Base-by-base conservation (phyloP, 2,797 vertebrate species). In the Enteromius mattozi region DNA sequence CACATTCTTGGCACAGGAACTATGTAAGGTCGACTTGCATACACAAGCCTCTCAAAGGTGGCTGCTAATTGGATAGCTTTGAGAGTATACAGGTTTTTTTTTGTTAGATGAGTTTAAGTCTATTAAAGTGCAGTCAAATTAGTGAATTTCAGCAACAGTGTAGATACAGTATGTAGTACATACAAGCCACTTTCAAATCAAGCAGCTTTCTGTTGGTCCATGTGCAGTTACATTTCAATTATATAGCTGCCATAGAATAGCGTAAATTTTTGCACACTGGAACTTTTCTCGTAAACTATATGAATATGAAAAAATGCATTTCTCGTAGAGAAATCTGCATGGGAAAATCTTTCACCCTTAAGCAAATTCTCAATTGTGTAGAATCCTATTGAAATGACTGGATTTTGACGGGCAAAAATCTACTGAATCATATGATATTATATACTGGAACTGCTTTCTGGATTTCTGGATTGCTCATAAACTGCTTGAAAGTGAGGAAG, bases 1-100 rank as follows among this genome's bases (percentile, higher is more conserved):
- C 83, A 89, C 89, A 92, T 90, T 83, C 83, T 88, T 89, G 92
- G 89, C 88, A 86, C 10, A 47, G 68, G 74, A 79, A 69, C 47
- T 69, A 37, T 68, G 83, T 63, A 84, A 85, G 72, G 42, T 86
- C 78, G 45, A 61, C 49, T 40, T 27, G 68, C 71, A 71, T 30
- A 54, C 27, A 59, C 65, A 47, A 30, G 45, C 12, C 70, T 77
- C 70, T 83, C 65, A 66, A 71, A 79, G 77, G 45, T 24, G 68
- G 21, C 74, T 79, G 47, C 78, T 89, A 85, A 88, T 87, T 88
- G 80, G 87, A 68, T 45, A 33, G 80, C 61, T 66, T 70, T 49
- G 59, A 61, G 65, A 71, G 49, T 37, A 30, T 37, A 16, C 30
- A 24, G 13, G 1, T 0, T 1, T 12, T 24, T 71, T 45, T 24